Percentiles rank a stretch among this genome's conserved stretches.
Conservation (phyloP, 1,140 invertebrate genomes). For the Gryllus bimaculatus region DNA sequence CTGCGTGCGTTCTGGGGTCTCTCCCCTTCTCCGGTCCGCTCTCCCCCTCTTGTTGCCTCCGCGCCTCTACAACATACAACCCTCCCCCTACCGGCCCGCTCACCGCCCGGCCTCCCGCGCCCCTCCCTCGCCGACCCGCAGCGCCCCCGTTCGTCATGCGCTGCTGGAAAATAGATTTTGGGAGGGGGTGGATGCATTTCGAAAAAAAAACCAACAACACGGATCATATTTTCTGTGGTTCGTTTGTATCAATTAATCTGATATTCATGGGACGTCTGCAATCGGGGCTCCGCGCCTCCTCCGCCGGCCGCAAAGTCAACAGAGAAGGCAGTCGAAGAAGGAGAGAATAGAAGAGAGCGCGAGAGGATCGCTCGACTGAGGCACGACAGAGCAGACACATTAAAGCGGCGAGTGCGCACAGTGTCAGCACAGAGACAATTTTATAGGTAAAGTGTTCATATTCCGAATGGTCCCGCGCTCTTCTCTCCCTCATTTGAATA, state of each 20-base stretch:
- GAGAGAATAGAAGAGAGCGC: too few species aligned
- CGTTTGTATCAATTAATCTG: not conserved
- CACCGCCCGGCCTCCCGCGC: not conserved
- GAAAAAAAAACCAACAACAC: not conserved
- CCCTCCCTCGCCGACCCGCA: not conserved
- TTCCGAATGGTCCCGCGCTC: too few species aligned
- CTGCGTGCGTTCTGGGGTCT: not conserved
- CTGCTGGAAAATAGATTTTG: not conserved
- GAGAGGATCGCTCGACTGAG: too few species aligned
- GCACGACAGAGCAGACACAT: too few species aligned
- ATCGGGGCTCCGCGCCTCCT: too few species aligned
- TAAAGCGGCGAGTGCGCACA: too few species aligned
- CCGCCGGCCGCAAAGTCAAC: too few species aligned
- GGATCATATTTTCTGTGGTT: not conserved
- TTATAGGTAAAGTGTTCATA: too few species aligned
- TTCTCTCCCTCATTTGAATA: too few species aligned
- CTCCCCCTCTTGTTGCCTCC: not conserved
- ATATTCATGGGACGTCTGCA: not conserved
- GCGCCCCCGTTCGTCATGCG: not conserved
- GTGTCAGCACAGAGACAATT: too few species aligned
- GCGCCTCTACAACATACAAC: constrained; percentile 3
- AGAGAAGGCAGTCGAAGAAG: too few species aligned
- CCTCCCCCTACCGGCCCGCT: not conserved
- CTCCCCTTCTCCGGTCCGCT: not conserved
- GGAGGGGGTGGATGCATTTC: not conserved